Evolutionary conservation across 2,113 vertebrate species (phyloP).

Genomic region (Lepidothrix coronata): DNA sequence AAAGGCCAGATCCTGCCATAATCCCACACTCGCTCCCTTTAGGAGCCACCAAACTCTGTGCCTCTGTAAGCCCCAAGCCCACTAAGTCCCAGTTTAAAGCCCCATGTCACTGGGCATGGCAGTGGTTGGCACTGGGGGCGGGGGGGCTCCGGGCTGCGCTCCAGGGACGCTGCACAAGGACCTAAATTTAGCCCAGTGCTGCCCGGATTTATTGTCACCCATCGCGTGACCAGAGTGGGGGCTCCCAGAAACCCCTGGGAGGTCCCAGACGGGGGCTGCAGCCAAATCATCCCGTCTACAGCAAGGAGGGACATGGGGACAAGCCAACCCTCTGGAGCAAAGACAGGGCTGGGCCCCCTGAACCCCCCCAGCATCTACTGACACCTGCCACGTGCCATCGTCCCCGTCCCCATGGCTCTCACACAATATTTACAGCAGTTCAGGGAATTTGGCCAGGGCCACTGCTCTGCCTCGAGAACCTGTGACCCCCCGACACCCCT

Average conservation of each 20-base stretch:
- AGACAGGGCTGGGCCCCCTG: neutral
- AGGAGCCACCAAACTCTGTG: rapidly evolving
- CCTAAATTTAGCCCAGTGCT: conserved; percentile 35
- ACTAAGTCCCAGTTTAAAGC: neutral
- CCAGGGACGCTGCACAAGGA: neutral
- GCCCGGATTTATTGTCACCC: neutral
- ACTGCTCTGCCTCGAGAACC: neutral
- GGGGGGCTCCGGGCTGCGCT: neutral
- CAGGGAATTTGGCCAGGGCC: neutral
- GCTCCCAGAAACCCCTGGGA: neutral
- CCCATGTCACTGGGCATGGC: rapidly evolving
- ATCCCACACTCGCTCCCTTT: neutral
- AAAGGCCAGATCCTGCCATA: neutral
- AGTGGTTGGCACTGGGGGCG: rapidly evolving
- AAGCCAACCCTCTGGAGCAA: neutral
- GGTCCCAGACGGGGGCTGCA: neutral
- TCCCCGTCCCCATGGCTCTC: conserved; percentile 33
- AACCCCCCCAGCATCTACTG: rapidly evolving
- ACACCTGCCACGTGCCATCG: conserved; percentile 43
- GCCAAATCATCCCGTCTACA: neutral
- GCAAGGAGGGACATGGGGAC: neutral
- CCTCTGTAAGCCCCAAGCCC: neutral
- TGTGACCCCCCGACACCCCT: neutral
- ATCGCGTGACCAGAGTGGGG: neutral
- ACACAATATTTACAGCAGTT: conserved; percentile 26